phyloP scores from a whole-genome alignment of 2,797 vertebrate species.

The Sebastes itinus region DNA sequence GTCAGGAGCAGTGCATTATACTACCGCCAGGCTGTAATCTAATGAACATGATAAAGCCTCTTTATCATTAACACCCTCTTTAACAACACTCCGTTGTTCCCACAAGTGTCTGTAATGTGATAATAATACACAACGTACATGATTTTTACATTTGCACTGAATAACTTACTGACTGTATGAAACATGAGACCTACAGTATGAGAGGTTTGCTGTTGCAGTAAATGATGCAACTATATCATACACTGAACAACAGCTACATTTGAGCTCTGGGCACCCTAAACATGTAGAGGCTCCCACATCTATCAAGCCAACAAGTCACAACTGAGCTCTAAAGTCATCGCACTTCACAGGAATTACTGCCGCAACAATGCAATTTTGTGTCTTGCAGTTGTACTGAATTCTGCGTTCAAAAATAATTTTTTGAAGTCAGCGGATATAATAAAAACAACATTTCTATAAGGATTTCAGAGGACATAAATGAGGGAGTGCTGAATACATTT shows the following conservation, averaged over 20 bases:
- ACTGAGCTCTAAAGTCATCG: conserved; percentile 34
- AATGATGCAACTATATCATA: conserved; percentile 19
- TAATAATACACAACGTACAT: neutral
- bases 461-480: conserved; percentile 44
- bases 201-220: neutral
- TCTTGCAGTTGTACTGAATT: conserved; percentile 15
- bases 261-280: conserved; percentile 7
- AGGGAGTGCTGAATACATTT: conserved; percentile 21
- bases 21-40: conserved; percentile 34
- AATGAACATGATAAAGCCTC: conserved; percentile 42
- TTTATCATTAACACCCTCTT: conserved; percentile 34
- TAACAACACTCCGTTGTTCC: neutral
- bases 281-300: neutral
- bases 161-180: conserved; percentile 7
- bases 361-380: conserved; percentile 49
- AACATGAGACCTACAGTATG: neutral
- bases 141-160: conserved; percentile 19
- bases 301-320: conserved; percentile 39
- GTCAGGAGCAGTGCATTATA: conserved; percentile 53
- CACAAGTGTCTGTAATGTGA: conserved; percentile 5
- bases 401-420: conserved; percentile 31
- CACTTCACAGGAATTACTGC: conserved; percentile 47
- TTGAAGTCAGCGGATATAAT: conserved; percentile 50
- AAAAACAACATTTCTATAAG: conserved; percentile 47
- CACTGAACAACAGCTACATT: conserved; percentile 1